Conservation (phyloP, 2,113 vertebrate species). For the Syngnathus scovelli region DNA sequence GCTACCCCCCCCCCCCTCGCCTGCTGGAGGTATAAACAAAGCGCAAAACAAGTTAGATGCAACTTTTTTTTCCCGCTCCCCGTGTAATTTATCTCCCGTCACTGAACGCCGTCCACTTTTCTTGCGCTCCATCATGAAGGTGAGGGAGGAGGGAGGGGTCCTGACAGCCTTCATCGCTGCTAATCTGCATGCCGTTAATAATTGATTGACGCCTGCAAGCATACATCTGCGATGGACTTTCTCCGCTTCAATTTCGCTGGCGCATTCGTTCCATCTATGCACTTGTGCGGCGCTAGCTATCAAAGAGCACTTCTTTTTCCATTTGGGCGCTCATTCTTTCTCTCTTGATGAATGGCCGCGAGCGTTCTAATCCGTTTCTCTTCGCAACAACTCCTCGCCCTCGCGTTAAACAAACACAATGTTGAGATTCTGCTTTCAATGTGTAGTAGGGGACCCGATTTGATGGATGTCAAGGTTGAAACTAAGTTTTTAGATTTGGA, state of each 20-base stretch:
- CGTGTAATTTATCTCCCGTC: conserved; percentile 26
- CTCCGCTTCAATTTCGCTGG: conserved; percentile 26
- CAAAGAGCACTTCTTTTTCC: conserved; percentile 41
- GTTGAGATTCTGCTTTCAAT: background rate
- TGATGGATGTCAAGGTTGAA: background rate
- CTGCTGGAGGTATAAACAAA: conserved; percentile 33
- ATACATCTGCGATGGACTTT: conserved; percentile 59
- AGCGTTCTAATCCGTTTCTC: conserved; percentile 37
- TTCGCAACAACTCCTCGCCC: conserved; percentile 9
- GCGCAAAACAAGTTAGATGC: conserved; percentile 27
- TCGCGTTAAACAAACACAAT: conserved; percentile 1
- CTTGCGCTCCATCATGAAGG: conserved; percentile 35
- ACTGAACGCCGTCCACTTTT: conserved; percentile 21
- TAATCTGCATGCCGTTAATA: conserved; percentile 76
- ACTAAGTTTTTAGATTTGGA: no score
- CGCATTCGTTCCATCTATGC: conserved; percentile 43
- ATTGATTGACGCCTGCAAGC: conserved; percentile 66
- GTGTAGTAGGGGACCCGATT: background rate
- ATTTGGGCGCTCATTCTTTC: conserved; percentile 14
- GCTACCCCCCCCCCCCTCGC: background rate
- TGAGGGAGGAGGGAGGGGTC: conserved; percentile 34
- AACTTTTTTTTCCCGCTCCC: conserved; percentile 9
- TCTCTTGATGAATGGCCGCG: conserved; percentile 46
- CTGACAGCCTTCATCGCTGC: conserved; percentile 62
- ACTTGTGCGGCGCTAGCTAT: conserved; percentile 45